Evolutionary conservation across 2,888 invertebrate genomes (phyloP).

Genomic region (Eilema depressum): DNA sequence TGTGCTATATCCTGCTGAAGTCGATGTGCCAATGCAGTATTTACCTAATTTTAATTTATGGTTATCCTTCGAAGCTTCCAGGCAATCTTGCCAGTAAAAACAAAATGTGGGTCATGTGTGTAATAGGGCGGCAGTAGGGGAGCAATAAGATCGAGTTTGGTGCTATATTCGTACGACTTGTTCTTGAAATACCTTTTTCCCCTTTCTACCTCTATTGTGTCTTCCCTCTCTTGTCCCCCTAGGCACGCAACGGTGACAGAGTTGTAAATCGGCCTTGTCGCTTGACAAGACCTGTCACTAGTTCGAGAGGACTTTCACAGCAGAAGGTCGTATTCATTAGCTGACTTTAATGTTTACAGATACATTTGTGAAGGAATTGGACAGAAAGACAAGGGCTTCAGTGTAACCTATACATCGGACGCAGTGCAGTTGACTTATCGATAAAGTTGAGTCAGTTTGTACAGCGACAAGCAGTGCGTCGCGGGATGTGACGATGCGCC

Average conservation of each 20-base stretch:
- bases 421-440: not conserved
- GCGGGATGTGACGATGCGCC: slow-evolving; percentile 5
- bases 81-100: not conserved
- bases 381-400: too few species aligned
- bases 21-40: not conserved
- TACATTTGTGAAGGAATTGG: not conserved
- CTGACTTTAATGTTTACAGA: not conserved
- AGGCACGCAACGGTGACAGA: not conserved
- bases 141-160: too few species aligned
- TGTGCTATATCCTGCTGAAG: not conserved
- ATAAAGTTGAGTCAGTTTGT: not conserved
- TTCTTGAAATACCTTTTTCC: too few species aligned
- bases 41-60: too few species aligned
- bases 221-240: not conserved
- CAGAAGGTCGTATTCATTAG: not conserved
- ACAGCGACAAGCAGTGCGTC: not conserved
- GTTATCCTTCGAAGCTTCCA: not conserved
- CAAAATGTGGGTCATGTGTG: not conserved
- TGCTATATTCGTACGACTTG: not conserved
- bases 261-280: not conserved
- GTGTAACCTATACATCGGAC: not conserved
- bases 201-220: too few species aligned
- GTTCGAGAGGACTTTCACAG: not conserved
- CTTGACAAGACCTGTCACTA: not conserved
- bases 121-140: too few species aligned